Conservation (phyloP, 2,797 vertebrate genomes). For the Tragelaphus eurycerus region DNA sequence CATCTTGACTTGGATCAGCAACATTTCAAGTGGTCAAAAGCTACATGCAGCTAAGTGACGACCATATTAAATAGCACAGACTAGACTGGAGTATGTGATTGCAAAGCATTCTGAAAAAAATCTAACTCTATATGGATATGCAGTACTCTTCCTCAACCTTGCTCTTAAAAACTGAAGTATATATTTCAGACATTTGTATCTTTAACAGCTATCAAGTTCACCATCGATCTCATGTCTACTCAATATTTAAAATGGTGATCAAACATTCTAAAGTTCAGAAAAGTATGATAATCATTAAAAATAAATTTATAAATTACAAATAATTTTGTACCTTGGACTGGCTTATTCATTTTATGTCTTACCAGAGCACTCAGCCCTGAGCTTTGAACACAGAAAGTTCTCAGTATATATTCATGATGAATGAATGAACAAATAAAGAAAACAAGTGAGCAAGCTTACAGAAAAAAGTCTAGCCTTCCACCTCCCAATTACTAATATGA, state of each 20-base stretch:
- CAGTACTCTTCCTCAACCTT: neutral
- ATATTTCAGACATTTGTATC: neutral
- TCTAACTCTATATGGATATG: neutral
- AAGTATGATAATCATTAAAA: neutral
- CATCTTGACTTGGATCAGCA: neutral
- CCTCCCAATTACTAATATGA: neutral
- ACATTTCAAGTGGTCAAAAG: neutral
- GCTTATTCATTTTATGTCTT: neutral
- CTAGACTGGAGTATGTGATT: neutral
- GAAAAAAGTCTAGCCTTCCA: conserved; percentile 23
- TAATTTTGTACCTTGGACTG: neutral
- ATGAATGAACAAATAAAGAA: neutral
- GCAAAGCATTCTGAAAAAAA: conserved; percentile 24
- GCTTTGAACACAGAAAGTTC: neutral
- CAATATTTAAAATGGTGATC: neutral
- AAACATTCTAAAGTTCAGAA: neutral
- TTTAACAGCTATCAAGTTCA: conserved; percentile 28
- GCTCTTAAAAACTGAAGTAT: neutral
- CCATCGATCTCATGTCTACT: neutral
- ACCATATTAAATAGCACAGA: neutral
- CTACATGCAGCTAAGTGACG: neutral
- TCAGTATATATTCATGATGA: neutral
- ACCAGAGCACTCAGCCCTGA: neutral
- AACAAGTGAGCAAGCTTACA: neutral
- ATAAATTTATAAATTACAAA: neutral